Evolutionary conservation across 2,888 invertebrate species (phyloP), one percentile per base, ranked within the genome.

Genomic region (Halocaridina rubra): DNA sequence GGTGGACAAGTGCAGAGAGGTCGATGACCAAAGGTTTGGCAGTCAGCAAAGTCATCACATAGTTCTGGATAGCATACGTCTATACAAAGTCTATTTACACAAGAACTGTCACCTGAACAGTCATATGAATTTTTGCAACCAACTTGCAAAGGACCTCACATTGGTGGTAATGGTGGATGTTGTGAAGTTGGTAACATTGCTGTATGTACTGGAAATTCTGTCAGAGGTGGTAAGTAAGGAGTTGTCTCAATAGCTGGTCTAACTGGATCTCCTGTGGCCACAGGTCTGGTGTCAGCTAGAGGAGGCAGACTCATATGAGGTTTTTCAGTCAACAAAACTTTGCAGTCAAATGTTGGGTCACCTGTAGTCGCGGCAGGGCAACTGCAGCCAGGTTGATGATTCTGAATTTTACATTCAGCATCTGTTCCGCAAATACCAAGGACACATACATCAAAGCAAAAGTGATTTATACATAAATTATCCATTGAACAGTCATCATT

Each of bases 261-360:
- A 96, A 90, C 96, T 96, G 0, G 95, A 94, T 77, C 69, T 32
- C 61, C 82, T 13, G 90, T 95, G 96, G 86, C 95, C 94, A 89
- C 95, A 94, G 90, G 96, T 96, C 91, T 96, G 95, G 89, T 96
- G 95, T 94, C 88, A 95, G 93, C 96, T 96, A 67, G 94, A 95
- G 80, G 80, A 19, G 80, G 80, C 19, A n/a, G 22, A 7, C 30
- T 4, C 29, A 46, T 89, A 19, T 59, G 5, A 57, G 76, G 19
- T 33, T 7, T 61, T 27, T 75, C 61, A 16, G 80, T 74, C 7
- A 61, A 24, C 0, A 81, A 4, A 61, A 74, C 80, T 16, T 8
- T 81, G 29, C 80, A 81, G 16, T 64, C 27, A 59, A 27, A 29
- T n/a, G 80, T 81, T 19, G 80, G 80, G 79, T 87, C 78, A 29